Base-by-base conservation (phyloP, 1,140 invertebrate genomes). In the Batillaria attramentaria region DNA sequence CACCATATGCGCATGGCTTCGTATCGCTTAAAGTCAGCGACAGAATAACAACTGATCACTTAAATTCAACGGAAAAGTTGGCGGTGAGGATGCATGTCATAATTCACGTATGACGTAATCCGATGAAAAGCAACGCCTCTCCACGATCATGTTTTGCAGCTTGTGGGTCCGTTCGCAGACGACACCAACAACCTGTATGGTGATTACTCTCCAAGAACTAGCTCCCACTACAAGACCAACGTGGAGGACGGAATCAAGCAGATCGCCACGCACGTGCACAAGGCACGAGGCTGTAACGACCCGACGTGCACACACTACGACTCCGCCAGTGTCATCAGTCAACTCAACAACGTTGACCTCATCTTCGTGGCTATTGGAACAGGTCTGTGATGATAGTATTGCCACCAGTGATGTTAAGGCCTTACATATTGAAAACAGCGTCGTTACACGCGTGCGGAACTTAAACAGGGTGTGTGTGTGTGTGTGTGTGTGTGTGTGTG, bases 131-230 rank as follows among this genome's bases (percentile, higher is more conserved):
- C 24, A 50, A 50, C 46, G 46, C 10, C 24, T 50, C 46, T 50
- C 10, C 46, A 24, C 24, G 46, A 13, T 8, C 46, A 13, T 50
- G 10, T 50, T 50, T 8, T 24, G 10, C 72, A 89, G 88, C 80
- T 91, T 54, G 73, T 91, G 13, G 90, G 90, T 20, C 90, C 90
- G 66, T 86, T 91, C 85, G 87, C 89, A 54, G 79, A 90, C 42
- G 90, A 91, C 76, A 68, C 81, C n/a, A 66, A 77, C 10, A 87
- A 90, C 75, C 78, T 87, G 60, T 89, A 88, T 84, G 90, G 90
- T 24, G 85, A 83, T 68, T 90, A 90, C 76, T 74, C 82, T 37
- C 83, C 89, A 1, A 76, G 81, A 37, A 62, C 84, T 13, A 84
- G 86, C 78, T 77, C 82, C 18, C 68, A 70, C 3, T 88, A 83